Evolutionary conservation across 2,888 invertebrate genomes (phyloP).

Genomic region (Hydriomena furcata): DNA sequence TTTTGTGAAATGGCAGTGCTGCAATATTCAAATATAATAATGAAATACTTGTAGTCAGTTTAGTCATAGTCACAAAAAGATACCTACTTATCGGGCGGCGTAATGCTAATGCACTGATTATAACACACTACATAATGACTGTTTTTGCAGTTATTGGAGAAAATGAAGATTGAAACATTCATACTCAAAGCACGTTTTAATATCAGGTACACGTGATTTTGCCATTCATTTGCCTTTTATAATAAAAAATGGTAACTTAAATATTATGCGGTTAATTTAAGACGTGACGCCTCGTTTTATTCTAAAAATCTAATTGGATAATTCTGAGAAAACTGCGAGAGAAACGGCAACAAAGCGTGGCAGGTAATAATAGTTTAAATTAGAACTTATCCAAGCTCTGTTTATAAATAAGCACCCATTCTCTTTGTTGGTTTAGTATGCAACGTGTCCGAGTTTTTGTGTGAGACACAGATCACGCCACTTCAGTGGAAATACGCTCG

Average conservation of each 20-base stretch:
- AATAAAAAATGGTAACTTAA: neutral
- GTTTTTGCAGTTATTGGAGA: neutral
- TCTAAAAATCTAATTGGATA: conserved; percentile 5
- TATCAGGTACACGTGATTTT: neutral
- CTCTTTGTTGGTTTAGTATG: conserved; percentile 41
- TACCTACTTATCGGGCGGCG: no score
- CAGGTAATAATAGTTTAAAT: conserved; percentile 20
- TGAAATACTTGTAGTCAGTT: no score
- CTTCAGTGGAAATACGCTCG: conserved; percentile 40
- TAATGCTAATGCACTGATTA: neutral
- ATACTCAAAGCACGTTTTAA: neutral
- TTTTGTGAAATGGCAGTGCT: no score
- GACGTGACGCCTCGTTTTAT: neutral
- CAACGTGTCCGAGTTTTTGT: conserved; percentile 59
- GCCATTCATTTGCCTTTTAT: neutral
- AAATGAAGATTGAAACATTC: conserved; percentile 1
- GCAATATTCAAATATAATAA: no score
- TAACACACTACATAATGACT: neutral
- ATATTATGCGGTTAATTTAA: conserved; percentile 7
- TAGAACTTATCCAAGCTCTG: conserved; percentile 21
- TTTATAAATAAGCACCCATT: conserved; percentile 36
- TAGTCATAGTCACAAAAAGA: no score
- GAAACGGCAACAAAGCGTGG: conserved; percentile 8
- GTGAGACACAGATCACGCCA: conserved; percentile 48
- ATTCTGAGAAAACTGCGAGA: conserved; percentile 20